Percentiles rank a stretch among this genome's conserved stretches.
These are phyloP conservation scores for Strigamia crassipes DNA, from an alignment of 2,888 invertebrate species.

Conservation along the genomic window DNA sequence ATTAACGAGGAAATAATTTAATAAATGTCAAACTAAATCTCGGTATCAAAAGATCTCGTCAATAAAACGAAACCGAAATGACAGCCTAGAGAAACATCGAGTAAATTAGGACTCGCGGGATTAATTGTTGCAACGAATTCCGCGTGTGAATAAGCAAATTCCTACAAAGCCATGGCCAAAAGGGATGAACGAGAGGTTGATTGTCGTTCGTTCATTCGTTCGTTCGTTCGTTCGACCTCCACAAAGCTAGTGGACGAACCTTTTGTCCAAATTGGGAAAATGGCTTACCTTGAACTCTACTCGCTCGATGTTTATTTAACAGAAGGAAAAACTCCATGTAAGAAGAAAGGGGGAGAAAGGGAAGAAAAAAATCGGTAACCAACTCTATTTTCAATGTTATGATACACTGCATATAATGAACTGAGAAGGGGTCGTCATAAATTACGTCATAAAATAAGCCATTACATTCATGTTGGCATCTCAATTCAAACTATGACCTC, in stretches of 20 bases:
- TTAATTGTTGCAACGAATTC: background rate
- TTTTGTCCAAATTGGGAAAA: constrained; percentile 35
- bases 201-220: background rate
- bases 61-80: background rate
- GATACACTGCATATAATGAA: background rate
- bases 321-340: background rate
- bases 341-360: background rate
- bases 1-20: background rate
- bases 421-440: constrained; percentile 5
- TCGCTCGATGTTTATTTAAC: background rate
- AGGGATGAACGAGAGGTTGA: background rate
- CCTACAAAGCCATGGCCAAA: background rate
- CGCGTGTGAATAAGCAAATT: background rate
- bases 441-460: constrained; percentile 29
- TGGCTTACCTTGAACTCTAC: constrained; percentile 14
- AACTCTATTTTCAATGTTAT: background rate
- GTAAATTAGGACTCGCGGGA: constrained; percentile 1
- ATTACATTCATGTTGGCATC: constrained; percentile 9
- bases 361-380: background rate
- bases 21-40: background rate
- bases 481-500: constrained; percentile 23
- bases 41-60: background rate
- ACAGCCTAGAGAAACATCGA: background rate
- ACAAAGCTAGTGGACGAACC: background rate
- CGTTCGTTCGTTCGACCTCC: background rate